A percentile compares a stretch with the other conserved stretches of the same genome.
Conservation (phyloP, 2,113 vertebrate genomes). For the Prunella himalayana region DNA sequence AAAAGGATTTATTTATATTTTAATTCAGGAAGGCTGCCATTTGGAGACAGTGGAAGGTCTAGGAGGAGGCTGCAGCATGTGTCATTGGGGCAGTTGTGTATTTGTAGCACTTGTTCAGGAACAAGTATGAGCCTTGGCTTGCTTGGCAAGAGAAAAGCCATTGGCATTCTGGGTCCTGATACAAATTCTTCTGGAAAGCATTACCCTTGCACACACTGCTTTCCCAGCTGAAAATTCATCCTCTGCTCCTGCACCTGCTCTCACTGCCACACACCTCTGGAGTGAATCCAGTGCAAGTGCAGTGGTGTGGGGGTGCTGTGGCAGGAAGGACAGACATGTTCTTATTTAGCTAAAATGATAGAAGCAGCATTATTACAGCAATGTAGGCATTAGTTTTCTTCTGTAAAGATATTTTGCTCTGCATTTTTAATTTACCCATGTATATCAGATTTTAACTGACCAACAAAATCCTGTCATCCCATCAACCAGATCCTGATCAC, state of each 20-base stretch:
- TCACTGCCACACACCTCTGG: neutral
- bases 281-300: neutral
- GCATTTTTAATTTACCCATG: neutral
- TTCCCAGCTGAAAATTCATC: neutral
- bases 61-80: neutral
- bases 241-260: neutral
- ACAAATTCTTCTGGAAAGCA: neutral
- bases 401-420: neutral
- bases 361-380: neutral
- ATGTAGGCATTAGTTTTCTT: neutral
- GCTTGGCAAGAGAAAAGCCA: neutral
- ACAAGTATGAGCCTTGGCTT: neutral
- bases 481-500: neutral
- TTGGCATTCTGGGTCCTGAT: neutral
- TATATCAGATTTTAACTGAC: neutral
- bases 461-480: neutral
- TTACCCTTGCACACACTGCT: neutral
- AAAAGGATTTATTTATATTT: slow-evolving; percentile 15
- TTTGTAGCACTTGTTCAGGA: neutral
- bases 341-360: neutral
- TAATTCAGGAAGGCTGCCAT: neutral
- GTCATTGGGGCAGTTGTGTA: neutral
- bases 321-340: neutral
- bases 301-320: fast-evolving
- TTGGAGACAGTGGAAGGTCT: neutral